Evolutionary conservation across 2,113 vertebrate species (phyloP).

Genomic region (Perccottus glenii): DNA sequence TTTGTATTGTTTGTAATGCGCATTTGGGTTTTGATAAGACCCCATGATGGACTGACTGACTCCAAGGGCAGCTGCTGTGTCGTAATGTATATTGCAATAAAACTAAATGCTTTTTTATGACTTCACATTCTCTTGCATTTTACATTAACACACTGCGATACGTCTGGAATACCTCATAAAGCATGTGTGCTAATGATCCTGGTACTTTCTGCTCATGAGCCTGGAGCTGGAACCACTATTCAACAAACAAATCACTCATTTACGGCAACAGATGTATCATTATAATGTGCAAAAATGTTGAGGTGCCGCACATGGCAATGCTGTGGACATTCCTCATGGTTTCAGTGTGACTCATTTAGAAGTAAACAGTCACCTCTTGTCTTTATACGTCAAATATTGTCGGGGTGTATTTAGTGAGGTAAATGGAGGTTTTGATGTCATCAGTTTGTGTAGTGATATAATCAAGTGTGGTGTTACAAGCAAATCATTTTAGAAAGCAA

Average conservation of each 20-base stretch:
- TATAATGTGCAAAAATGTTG: slow-evolving; percentile 17
- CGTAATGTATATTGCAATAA: slow-evolving; percentile 49
- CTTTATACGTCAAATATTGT: no score
- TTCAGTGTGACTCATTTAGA: no score
- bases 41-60: slow-evolving; percentile 20
- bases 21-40: background rate
- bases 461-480: no score
- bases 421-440: no score
- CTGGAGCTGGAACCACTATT: slow-evolving; percentile 29
- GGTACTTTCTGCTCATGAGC: slow-evolving; percentile 7
- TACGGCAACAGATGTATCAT: slow-evolving; percentile 32
- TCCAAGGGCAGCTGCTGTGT: slow-evolving; percentile 38
- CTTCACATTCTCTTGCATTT: slow-evolving; percentile 22
- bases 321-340: no score
- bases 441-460: no score
- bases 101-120: slow-evolving; percentile 55
- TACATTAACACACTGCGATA: slow-evolving; percentile 27
- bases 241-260: slow-evolving; percentile 37
- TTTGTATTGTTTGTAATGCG: slow-evolving; percentile 12
- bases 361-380: no score
- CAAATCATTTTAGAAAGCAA: no score
- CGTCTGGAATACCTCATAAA: slow-evolving; percentile 27
- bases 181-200: slow-evolving; percentile 23
- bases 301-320: no score
- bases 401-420: no score